phyloP scores from a whole-genome alignment of 2,797 vertebrate genomes.

The Oophaga sylvatica region DNA sequence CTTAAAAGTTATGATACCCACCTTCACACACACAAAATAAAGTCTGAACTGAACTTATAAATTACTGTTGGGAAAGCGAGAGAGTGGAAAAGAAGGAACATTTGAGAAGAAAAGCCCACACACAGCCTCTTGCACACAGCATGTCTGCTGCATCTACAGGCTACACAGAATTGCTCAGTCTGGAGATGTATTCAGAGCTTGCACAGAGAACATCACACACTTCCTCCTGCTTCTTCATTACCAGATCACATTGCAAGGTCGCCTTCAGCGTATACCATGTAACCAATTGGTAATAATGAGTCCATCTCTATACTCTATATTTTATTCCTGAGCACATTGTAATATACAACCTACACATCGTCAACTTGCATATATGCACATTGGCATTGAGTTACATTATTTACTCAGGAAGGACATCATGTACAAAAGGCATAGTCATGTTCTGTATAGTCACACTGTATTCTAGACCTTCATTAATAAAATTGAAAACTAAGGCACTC shows the following conservation, averaged over 20 bases:
- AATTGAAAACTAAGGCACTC: background rate
- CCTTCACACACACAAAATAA: background rate
- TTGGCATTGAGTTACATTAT: background rate
- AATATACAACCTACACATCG: background rate
- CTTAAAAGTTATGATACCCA: background rate
- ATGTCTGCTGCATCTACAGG: conserved; percentile 52
- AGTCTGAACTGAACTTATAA: background rate
- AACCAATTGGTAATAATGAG: conserved; percentile 9
- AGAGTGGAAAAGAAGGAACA: background rate
- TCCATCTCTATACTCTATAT: background rate
- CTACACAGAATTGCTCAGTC: conserved; percentile 57
- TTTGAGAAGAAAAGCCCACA: conserved; percentile 35
- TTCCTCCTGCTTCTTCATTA: conserved; percentile 40
- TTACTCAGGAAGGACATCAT: background rate
- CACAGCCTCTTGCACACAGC: conserved; percentile 23
- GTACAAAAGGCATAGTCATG: background rate
- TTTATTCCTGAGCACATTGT: background rate
- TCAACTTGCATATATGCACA: background rate
- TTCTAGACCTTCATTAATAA: background rate
- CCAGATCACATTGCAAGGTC: conserved; percentile 50
- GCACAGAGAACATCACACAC: conserved; percentile 47
- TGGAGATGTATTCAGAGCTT: conserved; percentile 54
- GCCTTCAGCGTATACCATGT: conserved; percentile 7
- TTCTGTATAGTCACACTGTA: background rate
- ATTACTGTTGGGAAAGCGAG: background rate